Evolutionary conservation across 1,140 invertebrate genomes (phyloP), one percentile per base, ranked within the genome.

Genomic region (Mercenaria mercenaria): DNA sequence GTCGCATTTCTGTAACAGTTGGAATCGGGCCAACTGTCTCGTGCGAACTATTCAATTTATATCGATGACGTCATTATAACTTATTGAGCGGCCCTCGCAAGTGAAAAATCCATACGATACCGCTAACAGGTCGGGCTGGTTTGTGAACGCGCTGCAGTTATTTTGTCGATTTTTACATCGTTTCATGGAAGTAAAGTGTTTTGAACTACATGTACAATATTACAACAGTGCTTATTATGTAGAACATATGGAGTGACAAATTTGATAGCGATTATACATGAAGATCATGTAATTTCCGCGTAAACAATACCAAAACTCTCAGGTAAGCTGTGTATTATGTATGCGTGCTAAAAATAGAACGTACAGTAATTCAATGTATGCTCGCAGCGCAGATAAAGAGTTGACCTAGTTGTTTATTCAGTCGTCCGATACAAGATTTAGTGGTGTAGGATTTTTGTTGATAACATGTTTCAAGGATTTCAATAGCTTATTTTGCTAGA

Each of bases 281-380:
- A 29, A 4, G 59, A 64, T n/a, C 15, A 41, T 39, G 15, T 89
- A 20, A 59, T 89, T 61, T 59, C 77, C 47, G 61, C 39, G 76
- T 77, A 56, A 74, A 81, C 34, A 41, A 81, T 34, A 77, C 74
- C 52, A n/a, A 26, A 39, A 61, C 26, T 34, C 59, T 64, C 52
- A 81, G 79, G 79, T 81, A 61, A 64, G 72, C 72, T 76, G 72
- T 43, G 72, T 76, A 76, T 76, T 81, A 81, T 84, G 81, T 84
- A 84, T 84, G 81, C 61, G 56, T 67, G 64, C 81, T 84, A 84
- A 67, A 67, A 67, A 67, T 84, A 84, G 81, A 84, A 18, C 81
- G 29, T 32, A 37, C 50, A 20, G 29, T 80, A 80, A 59, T 84
- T 84, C 81, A 84, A 67, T 61, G 59, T 67, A 67, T 64, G 59